Evolutionary conservation across 2,113 vertebrate genomes (phyloP).

Genomic region (Origma solitaria): DNA sequence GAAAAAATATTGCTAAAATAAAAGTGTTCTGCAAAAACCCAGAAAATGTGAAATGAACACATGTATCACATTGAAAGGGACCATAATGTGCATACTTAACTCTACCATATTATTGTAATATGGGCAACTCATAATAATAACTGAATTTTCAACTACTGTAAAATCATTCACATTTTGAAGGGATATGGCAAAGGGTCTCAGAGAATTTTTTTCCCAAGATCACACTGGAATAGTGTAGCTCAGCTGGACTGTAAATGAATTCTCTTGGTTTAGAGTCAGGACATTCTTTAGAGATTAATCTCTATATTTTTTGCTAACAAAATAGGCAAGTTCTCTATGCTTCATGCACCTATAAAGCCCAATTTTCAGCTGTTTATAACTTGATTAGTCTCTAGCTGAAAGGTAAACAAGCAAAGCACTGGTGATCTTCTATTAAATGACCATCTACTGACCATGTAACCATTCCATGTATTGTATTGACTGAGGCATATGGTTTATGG

Average conservation of each 20-base stretch:
- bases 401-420: not conserved
- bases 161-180: not conserved
- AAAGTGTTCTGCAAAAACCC: not conserved
- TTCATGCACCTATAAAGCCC: not conserved
- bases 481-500: not conserved
- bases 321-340: not conserved
- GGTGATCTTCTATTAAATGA: not conserved
- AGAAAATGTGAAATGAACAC: not conserved
- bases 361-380: not conserved
- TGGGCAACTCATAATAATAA: not conserved
- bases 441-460: not conserved
- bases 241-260: not conserved
- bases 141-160: not conserved
- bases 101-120: not conserved
- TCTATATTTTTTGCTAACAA: not conserved
- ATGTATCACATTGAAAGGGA: not conserved
- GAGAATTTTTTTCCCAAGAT: not conserved
- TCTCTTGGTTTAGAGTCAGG: not conserved
- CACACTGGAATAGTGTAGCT: not conserved
- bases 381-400: not conserved
- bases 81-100: not conserved
- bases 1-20: not conserved
- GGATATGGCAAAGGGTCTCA: not conserved
- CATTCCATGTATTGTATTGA: not conserved
- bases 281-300: not conserved